Base-by-base conservation (phyloP, 2,888 invertebrate genomes). In the Litoditis marina region DNA sequence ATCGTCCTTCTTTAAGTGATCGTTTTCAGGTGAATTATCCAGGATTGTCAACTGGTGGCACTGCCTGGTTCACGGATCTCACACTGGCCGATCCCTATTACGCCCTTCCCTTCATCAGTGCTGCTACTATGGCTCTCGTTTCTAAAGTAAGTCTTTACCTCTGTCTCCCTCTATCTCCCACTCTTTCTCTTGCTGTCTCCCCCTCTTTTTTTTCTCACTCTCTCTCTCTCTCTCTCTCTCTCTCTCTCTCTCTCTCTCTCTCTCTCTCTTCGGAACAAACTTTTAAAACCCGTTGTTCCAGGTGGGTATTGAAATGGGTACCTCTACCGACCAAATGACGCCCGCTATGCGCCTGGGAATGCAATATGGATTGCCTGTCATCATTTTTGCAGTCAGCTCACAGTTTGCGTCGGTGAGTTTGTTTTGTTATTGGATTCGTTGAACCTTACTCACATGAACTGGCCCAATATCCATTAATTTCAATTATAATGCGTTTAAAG, bases 61-160 rank as follows among this genome's bases (percentile, higher is more conserved):
- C 92, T 1, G 89, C 87, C 78, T 98, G 96, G 96, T 94, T 98
- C 83, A 86, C 88, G 2, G 94, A 99, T 86, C 87, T 98, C 49
- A 93, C 94, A 0, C 84, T 92, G 11, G 87, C 90, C 2, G 98
- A 98, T 86, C 94, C 94, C 50, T 91, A 87, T 84, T 95, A 89
- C 81, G 71, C 91, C 16, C 85, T 98, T 60, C 96, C 96, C 0
- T 6, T 93, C 0, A 86, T 93, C 54, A 94, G 94, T 0, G 89
- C 91, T 84, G 85, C 88, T 0, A 92, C 94, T 0, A 85, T 96
- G 79, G 89, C 88, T 83, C 84, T 89, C 0, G 92, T 92, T 2
- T 88, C 94, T 58, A 91, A 92, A 85, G 88, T 85, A 68, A 51
- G 69, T 47, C 25, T 28, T 4, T n/a, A n/a, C n/a, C n/a, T n/a